phyloP scores from a whole-genome alignment of 2,888 invertebrate genomes.

The Trachelus iudaicus region DNA sequence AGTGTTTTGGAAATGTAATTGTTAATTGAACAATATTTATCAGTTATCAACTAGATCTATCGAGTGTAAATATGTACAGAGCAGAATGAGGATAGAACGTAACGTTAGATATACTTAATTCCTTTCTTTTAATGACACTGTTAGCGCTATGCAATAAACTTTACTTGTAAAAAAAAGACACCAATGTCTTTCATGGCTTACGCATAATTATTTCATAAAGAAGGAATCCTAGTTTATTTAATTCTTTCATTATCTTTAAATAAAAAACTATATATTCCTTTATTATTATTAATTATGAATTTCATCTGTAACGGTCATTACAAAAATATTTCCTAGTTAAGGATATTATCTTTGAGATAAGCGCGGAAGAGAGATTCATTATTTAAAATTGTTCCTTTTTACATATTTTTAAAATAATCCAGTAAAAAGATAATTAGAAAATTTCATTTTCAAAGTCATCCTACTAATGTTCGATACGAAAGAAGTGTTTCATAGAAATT shows the following conservation, averaged over 20 bases:
- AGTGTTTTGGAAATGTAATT: background rate
- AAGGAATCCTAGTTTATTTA: background rate
- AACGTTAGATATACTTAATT: background rate
- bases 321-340: no score
- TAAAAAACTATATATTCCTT: background rate
- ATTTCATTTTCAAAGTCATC: no score
- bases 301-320: no score
- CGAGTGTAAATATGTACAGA: background rate
- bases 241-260: background rate
- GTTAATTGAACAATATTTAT: background rate
- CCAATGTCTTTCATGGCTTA: background rate
- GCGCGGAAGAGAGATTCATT: no score
- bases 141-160: background rate
- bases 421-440: no score
- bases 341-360: no score
- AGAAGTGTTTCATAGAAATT: no score
- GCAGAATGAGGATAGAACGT: background rate
- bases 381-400: no score
- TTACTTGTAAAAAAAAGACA: no score
- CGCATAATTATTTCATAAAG: background rate
- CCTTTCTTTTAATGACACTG: background rate
- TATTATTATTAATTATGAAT: no score
- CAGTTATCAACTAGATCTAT: background rate
- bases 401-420: no score
- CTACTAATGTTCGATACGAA: no score